Evolutionary conservation across 2,888 invertebrate genomes (phyloP).

Genomic region (Molorchus minor): DNA sequence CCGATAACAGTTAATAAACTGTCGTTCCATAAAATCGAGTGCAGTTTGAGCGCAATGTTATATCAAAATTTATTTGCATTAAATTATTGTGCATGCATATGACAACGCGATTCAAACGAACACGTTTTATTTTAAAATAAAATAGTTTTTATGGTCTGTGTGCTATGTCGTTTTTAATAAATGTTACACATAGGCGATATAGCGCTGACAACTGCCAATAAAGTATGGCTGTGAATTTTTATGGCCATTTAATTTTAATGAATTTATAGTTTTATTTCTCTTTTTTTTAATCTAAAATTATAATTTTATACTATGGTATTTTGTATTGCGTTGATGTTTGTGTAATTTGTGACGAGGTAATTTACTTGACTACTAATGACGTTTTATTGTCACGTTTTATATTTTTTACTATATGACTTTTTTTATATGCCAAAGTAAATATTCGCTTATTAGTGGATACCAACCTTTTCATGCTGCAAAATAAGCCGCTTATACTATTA

Average conservation of each 20-base stretch:
- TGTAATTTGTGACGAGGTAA: no score
- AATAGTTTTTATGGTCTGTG: conserved; percentile 43
- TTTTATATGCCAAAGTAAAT: no score
- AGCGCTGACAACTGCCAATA: conserved; percentile 26
- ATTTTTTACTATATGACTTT: no score
- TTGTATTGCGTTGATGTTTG: background rate
- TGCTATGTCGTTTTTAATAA: conserved; percentile 43
- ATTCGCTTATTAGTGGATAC: no score
- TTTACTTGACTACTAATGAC: no score
- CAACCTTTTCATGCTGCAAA: no score
- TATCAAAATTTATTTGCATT: conserved; percentile 46
- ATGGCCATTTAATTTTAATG: conserved; percentile 22
- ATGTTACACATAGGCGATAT: conserved; percentile 41
- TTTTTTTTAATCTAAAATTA: conserved; percentile 15
- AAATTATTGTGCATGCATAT: conserved; percentile 45
- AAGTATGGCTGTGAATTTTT: conserved; percentile 29
- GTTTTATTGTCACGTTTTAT: no score
- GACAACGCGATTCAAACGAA: conserved; percentile 41
- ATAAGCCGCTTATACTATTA: background rate
- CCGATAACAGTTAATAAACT: conserved; percentile 19
- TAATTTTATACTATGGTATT: conserved; percentile 8
- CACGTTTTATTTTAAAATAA: conserved; percentile 45
- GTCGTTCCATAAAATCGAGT: conserved; percentile 21
- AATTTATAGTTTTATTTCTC: conserved; percentile 13
- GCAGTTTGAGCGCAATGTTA: conserved; percentile 32